These are phyloP conservation scores for Brachionus sp. DNA, from an alignment of 1,140 invertebrate species.

Conservation along the genomic window DNA sequence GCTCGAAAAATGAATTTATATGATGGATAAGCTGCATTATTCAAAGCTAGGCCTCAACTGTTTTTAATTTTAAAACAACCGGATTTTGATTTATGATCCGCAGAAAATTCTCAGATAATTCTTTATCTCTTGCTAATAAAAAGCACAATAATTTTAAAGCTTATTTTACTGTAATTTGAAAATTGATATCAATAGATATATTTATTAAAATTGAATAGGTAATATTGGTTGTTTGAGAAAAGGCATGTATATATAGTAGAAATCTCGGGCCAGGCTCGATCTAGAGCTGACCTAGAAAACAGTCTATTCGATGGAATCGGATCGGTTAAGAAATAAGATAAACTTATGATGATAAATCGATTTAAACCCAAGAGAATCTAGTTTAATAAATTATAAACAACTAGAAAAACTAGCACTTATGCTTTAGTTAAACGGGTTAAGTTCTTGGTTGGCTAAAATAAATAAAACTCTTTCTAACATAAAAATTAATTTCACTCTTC, in stretches of 20 bases:
- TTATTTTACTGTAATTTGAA: background rate
- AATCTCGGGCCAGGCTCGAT: background rate
- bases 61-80: background rate
- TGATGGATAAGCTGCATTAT: background rate
- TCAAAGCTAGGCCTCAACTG: background rate
- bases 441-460: background rate
- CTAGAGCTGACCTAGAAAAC: background rate
- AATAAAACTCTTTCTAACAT: background rate
- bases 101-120: background rate
- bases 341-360: conserved; percentile 19
- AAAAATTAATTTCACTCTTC: conserved; percentile 13
- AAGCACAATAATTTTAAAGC: background rate
- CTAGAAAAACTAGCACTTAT: background rate
- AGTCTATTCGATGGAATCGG: background rate
- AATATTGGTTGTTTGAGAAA: background rate
- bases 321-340: conserved; percentile 9
- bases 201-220: background rate
- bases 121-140: background rate
- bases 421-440: background rate
- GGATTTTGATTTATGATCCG: background rate
- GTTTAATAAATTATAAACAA: conserved; percentile 9
- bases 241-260: background rate
- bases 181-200: background rate
- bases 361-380: background rate
- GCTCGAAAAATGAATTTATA: background rate